Conservation (phyloP, 2,113 vertebrate species). For the Hippocampus guttulatus region DNA sequence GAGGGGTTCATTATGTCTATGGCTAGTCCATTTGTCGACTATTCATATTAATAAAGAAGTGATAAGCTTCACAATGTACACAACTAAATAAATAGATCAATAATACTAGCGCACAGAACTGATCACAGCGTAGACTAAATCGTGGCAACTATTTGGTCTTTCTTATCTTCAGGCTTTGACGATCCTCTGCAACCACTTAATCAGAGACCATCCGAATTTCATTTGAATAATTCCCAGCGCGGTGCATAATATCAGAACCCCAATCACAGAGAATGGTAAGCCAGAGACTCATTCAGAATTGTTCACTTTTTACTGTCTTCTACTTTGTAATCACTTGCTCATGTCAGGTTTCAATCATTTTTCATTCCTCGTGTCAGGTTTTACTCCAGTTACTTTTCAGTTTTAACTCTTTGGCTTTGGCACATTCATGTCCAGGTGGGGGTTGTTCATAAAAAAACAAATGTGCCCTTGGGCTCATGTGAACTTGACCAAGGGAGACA, state of each 20-base stretch:
- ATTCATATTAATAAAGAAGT: background rate
- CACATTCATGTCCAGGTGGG: background rate
- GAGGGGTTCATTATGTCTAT: too few species aligned
- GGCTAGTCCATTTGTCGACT: background rate
- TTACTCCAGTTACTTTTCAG: slow-evolving; percentile 6
- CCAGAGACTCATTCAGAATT: slow-evolving; percentile 32
- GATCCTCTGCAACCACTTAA: slow-evolving; percentile 11
- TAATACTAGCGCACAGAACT: too few species aligned
- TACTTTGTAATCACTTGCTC: slow-evolving; percentile 26
- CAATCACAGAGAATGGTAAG: slow-evolving; percentile 24
- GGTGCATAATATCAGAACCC: slow-evolving; percentile 27
- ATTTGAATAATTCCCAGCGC: slow-evolving; percentile 19
- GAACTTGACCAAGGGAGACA: slow-evolving; percentile 33
- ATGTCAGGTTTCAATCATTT: slow-evolving; percentile 22
- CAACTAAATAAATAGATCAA: background rate
- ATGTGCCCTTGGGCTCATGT: slow-evolving; percentile 28
- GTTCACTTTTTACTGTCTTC: slow-evolving; percentile 15
- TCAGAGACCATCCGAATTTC: slow-evolving; percentile 16
- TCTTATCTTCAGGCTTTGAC: slow-evolving; percentile 6
- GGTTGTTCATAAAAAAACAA: slow-evolving; percentile 41
- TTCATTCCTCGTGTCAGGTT: background rate
- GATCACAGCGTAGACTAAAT: background rate
- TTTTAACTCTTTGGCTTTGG: background rate
- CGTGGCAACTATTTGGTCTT: background rate
- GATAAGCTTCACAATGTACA: background rate